Percentiles rank a stretch among this genome's conserved stretches.
phyloP scores from a whole-genome alignment of 2,797 vertebrate genomes.

The Megalops cyprinoides region DNA sequence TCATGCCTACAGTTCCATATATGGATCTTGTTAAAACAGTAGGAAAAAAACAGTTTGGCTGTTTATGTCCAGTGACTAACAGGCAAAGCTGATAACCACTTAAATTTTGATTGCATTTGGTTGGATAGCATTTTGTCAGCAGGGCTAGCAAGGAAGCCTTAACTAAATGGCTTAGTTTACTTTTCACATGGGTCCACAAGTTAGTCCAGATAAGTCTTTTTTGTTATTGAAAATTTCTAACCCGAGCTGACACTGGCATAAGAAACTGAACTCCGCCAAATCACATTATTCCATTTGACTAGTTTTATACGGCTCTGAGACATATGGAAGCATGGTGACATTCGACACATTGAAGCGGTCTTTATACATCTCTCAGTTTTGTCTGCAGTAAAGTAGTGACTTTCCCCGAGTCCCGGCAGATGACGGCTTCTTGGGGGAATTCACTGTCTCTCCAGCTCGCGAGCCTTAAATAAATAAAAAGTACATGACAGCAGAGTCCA shows the following conservation, averaged over 20 bases:
- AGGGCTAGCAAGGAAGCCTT: too few species aligned
- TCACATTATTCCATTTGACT: neutral
- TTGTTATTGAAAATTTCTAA: slow-evolving; percentile 6
- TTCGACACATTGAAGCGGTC: neutral
- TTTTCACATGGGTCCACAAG: too few species aligned
- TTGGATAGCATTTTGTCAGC: too few species aligned
- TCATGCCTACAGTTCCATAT: neutral
- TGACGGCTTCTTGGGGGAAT: slow-evolving; percentile 11
- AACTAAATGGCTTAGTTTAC: too few species aligned
- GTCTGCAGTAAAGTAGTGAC: neutral
- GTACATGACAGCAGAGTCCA: slow-evolving; percentile 46
- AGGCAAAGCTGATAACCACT: too few species aligned
- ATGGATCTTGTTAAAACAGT: too few species aligned
- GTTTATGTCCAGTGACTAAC: too few species aligned
- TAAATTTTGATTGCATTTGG: too few species aligned
- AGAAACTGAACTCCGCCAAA: neutral
- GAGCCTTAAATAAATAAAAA: slow-evolving; percentile 45
- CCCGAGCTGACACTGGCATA: neutral
- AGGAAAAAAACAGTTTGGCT: too few species aligned
- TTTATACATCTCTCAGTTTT: neutral
- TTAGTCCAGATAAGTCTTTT: too few species aligned
- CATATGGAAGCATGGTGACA: neutral
- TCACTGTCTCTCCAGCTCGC: slow-evolving; percentile 39
- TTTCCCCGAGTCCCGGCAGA: neutral
- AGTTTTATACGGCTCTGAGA: too few species aligned